These are phyloP conservation scores for Cephus nigrinus DNA, from an alignment of 2,888 invertebrate genomes.

Conservation along the genomic window DNA sequence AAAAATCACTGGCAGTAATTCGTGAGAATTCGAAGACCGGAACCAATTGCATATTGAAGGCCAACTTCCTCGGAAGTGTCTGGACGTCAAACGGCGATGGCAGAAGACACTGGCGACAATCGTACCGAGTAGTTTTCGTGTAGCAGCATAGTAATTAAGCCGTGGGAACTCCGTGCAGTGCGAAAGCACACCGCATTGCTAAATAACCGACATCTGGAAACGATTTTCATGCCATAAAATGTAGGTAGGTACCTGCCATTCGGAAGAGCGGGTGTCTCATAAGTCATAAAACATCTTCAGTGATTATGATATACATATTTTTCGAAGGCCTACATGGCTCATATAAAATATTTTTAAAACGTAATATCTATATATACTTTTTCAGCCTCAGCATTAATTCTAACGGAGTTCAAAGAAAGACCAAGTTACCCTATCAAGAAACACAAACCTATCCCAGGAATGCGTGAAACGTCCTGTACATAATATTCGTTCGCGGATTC, in stretches of 20 bases:
- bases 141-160: slow-evolving; percentile 48
- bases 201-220: slow-evolving; percentile 56
- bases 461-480: neutral
- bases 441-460: too few relatives aligned
- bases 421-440: too few relatives aligned
- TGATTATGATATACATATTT: neutral
- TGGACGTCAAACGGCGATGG: slow-evolving; percentile 27
- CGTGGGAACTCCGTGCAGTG: slow-evolving; percentile 48
- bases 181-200: slow-evolving; percentile 38
- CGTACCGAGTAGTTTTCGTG: slow-evolving; percentile 43
- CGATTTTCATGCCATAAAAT: slow-evolving; percentile 56
- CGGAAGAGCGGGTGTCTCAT: neutral
- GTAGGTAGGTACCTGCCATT: slow-evolving; percentile 32
- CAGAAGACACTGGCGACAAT: slow-evolving; percentile 13
- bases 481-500: too few relatives aligned
- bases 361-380: too few relatives aligned
- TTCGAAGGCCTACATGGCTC: too few relatives aligned
- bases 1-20: too few relatives aligned
- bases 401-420: too few relatives aligned
- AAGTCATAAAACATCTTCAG: neutral
- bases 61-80: neutral
- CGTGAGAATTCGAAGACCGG: neutral
- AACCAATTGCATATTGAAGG: neutral
- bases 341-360: too few relatives aligned
- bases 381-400: too few relatives aligned